phyloP scores from a whole-genome alignment of 2,888 invertebrate species.

The Clistopyga incitator region DNA sequence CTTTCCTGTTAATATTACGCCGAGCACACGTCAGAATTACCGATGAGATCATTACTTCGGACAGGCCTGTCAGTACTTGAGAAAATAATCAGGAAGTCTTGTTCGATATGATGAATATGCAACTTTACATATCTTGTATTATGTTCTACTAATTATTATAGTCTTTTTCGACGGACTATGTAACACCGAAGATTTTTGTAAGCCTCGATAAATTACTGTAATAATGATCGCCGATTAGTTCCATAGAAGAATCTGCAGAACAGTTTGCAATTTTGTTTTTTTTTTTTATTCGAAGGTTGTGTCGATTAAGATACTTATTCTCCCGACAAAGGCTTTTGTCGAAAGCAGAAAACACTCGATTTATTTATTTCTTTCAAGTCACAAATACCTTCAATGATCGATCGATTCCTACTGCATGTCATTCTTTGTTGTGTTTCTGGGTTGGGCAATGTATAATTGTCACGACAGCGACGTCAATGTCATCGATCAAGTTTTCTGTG shows the following conservation, averaged over 20 bases:
- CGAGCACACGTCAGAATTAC: conserved; percentile 18
- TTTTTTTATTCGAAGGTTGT: neutral
- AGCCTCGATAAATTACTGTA: neutral
- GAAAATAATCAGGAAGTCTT: conserved; percentile 23
- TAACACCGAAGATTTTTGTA: neutral
- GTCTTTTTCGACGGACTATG: neutral
- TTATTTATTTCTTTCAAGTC: neutral
- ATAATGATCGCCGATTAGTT: neutral
- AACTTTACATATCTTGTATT: neutral
- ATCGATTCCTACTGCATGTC: neutral
- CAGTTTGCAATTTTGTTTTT: neutral
- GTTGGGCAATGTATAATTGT: conserved; percentile 26
- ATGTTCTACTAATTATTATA: neutral
- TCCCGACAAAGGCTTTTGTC: neutral
- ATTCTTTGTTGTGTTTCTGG: neutral
- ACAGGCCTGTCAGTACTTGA: neutral
- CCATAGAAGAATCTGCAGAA: neutral
- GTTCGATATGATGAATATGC: neutral
- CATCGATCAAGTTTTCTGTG: conserved; percentile 36
- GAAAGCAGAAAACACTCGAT: neutral
- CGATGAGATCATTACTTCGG: conserved; percentile 13
- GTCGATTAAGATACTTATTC: neutral
- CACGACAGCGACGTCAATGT: conserved; percentile 41
- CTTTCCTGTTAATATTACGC: conserved; percentile 43
- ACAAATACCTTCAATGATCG: neutral